Evolutionary conservation across 2,888 invertebrate species (phyloP).

Genomic region (Pelosia muscerda): DNA sequence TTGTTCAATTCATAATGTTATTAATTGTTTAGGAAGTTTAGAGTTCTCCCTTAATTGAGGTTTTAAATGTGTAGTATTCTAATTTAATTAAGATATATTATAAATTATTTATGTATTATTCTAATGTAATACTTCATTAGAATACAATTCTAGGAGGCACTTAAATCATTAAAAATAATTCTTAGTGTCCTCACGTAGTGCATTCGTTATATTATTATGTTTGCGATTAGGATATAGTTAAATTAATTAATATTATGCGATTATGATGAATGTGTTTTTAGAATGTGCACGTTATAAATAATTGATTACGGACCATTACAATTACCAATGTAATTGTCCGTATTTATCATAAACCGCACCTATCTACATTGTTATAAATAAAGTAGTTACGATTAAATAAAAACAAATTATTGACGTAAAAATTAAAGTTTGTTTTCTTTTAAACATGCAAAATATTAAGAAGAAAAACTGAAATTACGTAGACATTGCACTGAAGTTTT

Average conservation of each 20-base stretch:
- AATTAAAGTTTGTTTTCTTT: no score
- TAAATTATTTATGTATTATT: no score
- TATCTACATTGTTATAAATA: background rate
- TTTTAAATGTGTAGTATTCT: conserved; percentile 15
- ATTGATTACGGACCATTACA: conserved; percentile 9
- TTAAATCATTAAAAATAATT: background rate
- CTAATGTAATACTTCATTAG: background rate
- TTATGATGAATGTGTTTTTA: background rate
- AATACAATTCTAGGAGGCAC: background rate
- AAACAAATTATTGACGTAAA: no score
- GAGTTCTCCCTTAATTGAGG: conserved; percentile 26
- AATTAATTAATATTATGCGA: background rate
- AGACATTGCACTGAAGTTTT: background rate
- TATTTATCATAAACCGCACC: background rate
- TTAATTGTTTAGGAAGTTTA: conserved; percentile 27
- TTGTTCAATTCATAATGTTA: conserved; percentile 34
- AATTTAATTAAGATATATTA: no score
- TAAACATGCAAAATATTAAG: background rate
- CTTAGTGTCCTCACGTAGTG: background rate
- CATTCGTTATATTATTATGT: background rate
- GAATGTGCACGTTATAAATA: conserved; percentile 12
- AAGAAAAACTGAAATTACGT: background rate
- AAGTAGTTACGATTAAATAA: background rate
- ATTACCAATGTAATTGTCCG: background rate
- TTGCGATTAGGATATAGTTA: background rate